Evolutionary conservation across 2,888 invertebrate species (phyloP).

Genomic region (Bimastos eiseni): DNA sequence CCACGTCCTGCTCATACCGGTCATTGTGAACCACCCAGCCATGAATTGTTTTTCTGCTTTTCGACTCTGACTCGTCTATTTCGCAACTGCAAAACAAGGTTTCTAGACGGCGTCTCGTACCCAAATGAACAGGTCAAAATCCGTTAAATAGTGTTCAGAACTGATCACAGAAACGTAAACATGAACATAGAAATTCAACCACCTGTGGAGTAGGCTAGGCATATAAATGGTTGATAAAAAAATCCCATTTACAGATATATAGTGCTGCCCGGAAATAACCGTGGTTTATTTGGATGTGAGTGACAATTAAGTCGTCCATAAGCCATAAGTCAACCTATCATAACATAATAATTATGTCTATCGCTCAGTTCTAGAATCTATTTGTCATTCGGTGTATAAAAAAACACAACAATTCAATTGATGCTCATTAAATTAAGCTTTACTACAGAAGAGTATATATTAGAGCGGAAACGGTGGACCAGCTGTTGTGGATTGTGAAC

Average conservation of each 20-base stretch:
- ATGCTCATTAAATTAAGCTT: neutral
- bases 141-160: neutral
- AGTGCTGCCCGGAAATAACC: neutral
- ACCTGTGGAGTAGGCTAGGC: neutral
- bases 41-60: neutral
- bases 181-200: neutral
- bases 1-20: neutral
- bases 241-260: neutral
- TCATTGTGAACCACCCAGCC: neutral
- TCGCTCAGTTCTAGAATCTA: neutral
- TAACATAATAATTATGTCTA: too few species aligned
- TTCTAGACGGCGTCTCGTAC: neutral
- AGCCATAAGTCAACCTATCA: too few species aligned
- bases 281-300: neutral
- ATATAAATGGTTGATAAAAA: neutral
- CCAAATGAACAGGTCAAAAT: neutral
- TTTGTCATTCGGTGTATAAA: neutral
- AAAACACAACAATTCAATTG: neutral
- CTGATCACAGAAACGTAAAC: neutral
- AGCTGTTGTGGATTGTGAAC: neutral
- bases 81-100: neutral
- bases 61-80: neutral
- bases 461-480: neutral
- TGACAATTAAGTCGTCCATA: too few species aligned
- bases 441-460: neutral